A percentile compares a stretch with the other conserved stretches of the same genome.
These are phyloP conservation scores for Babyrousa celebensis DNA, from an alignment of 2,797 vertebrate species.

Conservation along the genomic window DNA sequence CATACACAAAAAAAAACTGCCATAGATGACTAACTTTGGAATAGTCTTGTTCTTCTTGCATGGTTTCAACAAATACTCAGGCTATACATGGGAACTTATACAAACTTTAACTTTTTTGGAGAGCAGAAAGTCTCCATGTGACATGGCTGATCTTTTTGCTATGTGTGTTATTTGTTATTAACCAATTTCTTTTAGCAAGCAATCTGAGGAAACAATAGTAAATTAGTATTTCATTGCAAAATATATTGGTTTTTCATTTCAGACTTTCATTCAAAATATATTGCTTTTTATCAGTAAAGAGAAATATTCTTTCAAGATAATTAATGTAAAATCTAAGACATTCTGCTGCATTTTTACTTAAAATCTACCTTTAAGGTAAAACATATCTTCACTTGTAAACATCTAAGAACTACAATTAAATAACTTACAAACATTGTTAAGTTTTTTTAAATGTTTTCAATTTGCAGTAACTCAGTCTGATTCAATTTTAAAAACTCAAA, in stretches of 20 bases:
- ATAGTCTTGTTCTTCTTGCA: conserved; percentile 10
- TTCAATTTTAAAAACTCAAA: not conserved
- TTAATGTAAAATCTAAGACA: not conserved
- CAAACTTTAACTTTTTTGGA: conserved; percentile 2
- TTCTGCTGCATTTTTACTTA: conserved; percentile 37
- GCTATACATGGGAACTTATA: not conserved
- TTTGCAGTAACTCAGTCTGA: not conserved
- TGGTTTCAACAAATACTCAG: conserved; percentile 36
- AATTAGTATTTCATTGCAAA: conserved; percentile 6
- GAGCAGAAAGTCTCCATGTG: not conserved
- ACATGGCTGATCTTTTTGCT: not conserved
- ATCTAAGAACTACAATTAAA: conserved; percentile 14
- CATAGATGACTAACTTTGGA: not conserved
- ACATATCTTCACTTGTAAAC: not conserved
- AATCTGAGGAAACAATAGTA: too few relatives aligned
- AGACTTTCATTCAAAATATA: not conserved
- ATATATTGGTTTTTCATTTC: not conserved
- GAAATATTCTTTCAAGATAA: conserved; percentile 6
- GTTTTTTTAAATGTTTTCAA: not conserved
- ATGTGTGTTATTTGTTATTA: not conserved
- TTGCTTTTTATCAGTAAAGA: not conserved
- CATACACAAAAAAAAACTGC: not conserved
- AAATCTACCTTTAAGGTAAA: conserved; percentile 1
- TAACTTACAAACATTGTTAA: not conserved
- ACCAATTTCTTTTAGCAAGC: conserved; percentile 11